phyloP scores from a whole-genome alignment of 2,888 invertebrate genomes.

The Morpho helenor region DNA sequence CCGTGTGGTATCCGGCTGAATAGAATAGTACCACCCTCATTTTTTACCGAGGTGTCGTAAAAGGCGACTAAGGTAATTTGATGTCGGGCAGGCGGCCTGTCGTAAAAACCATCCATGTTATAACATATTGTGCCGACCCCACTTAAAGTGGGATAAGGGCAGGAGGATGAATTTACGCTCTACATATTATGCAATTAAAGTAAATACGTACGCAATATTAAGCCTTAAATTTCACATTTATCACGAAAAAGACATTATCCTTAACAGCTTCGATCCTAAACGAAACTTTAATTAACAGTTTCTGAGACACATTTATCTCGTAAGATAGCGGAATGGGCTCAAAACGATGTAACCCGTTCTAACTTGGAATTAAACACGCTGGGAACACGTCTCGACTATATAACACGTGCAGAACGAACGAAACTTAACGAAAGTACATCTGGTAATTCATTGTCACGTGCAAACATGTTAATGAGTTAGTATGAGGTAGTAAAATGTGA shows the following conservation, averaged over 20 bases:
- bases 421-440: conserved; percentile 36
- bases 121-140: too few species aligned
- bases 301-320: conserved; percentile 27
- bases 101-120: too few species aligned
- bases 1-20: too few species aligned
- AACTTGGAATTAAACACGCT: conserved; percentile 30
- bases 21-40: too few species aligned
- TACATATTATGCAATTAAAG: too few species aligned
- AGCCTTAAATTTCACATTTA: conserved; percentile 10
- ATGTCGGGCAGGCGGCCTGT: too few species aligned
- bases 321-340: conserved; percentile 23
- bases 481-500: not conserved
- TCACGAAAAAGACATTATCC: conserved; percentile 22
- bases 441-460: conserved; percentile 33
- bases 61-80: too few species aligned
- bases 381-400: conserved; percentile 32
- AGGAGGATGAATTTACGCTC: too few species aligned
- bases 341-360: conserved; percentile 24
- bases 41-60: too few species aligned
- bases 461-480: conserved; percentile 40
- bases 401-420: conserved; percentile 28
- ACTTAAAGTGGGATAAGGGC: too few species aligned
- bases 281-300: conserved; percentile 32
- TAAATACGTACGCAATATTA: too few species aligned
- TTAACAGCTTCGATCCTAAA: conserved; percentile 20